Evolutionary conservation across 2,113 vertebrate genomes (phyloP), one percentile per base, ranked within the genome.

Genomic region (Bothrops jararaca): DNA sequence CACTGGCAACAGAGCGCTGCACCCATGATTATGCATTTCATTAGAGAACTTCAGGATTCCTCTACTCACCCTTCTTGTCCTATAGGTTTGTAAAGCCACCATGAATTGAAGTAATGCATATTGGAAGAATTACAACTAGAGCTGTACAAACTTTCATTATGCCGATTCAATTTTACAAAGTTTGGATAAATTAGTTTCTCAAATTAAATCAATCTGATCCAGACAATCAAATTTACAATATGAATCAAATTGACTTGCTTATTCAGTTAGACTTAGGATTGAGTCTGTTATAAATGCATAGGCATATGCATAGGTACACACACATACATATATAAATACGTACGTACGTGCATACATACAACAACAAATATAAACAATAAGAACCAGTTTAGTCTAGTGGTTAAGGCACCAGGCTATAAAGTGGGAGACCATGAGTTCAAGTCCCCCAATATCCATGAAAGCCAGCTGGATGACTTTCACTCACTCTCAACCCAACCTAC

Each of bases 11-110:
- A 96, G 95, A 96, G 94, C 97, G 97, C 94, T 96, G 94, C 96
- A 97, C 97, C 97, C 96, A 96, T 97, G 96, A 97, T 98, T 97
- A 96, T 97, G 94, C 96, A 97, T 98, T 97, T 97, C 96, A 98
- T 98, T 97, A 97, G 93, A 95, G 95, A 97, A 96, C 60, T 92
- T 94, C 42, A 92, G 92, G 92, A 74, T 95, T 95, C 91, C 58
- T 39, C 22, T 23, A 11, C 29, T 6, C 2, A 0, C 89, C 80
- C 69, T 29, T 91, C 42, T 97, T 95, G 56, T 96, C 92, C 86
- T 94, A 89, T 94, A 53, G 45, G 94, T 92, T 94, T 96, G 90
- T 39, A 85, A 90, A 95, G 53, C 39, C 85, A 94, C 86, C 91
- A 12, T 86, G 22, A 48, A 22, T 80, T 80, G 18, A 80, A 52